Evolutionary conservation across 2,888 invertebrate genomes (phyloP), one percentile per base, ranked within the genome.

Genomic region (Beris morrisii): DNA sequence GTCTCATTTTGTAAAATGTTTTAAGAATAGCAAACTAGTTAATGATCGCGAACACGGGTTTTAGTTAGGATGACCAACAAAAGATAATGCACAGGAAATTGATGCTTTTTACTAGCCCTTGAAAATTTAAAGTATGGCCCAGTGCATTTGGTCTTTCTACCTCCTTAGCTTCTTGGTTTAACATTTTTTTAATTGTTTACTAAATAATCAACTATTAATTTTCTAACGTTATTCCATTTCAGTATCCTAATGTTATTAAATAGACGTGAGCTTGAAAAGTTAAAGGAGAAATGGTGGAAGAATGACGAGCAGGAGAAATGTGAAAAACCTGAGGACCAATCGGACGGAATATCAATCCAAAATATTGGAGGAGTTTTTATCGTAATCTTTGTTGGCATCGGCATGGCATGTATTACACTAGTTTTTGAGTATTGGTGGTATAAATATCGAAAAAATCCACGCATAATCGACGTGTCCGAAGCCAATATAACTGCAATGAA

Each of bases 281-380:
- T 98, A 13, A 97, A 97, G 81, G 96, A 97, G 75, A 89, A 87
- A 73, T 99, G 98, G 98, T 99, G 98, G 98, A 91, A 88, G 73
- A 88, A 90, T 70, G 95, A 95, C 75, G 86, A 87, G 6, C 87
- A 87, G 44, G 86, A 87, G 73, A 85, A 86, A 69, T 95, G 95
- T 74, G 92, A 93, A 73, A 90, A 92, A 72, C 90, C 92, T 64
- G 93, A 95, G 75, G 93, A 95, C 76, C 95, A 97, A 76, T 93
- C 93, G 4, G 97, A 97, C 76, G 98, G 98, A 57, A 98, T 98
- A 76, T 96, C 95, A 68, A 97, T 98, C 69, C 91, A 95, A 76
- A 98, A 98, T 78, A 98, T 98, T 72, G 97, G 96, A 55, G 97
- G 97, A 0, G 97, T 98, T 0, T 98, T 98, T 78, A 95, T 98